phyloP scores from a whole-genome alignment of 2,797 vertebrate genomes.

The Centroberyx gerrardi region DNA sequence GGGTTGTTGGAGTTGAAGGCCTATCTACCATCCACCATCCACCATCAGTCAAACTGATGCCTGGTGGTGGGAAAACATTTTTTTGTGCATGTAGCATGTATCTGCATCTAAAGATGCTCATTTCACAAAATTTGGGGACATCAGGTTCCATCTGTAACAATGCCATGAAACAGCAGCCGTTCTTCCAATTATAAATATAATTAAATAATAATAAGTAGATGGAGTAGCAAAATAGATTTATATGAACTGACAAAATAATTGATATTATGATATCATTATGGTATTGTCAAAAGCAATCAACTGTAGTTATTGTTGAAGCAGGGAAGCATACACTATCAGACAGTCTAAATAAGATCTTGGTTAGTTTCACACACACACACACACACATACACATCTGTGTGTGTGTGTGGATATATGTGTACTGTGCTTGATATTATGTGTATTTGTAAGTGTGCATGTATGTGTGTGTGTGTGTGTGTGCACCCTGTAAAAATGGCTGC shows the following conservation, averaged over 20 bases:
- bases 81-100: slow-evolving; percentile 24
- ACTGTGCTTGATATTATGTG: slow-evolving; percentile 34
- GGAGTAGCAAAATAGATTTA: not conserved
- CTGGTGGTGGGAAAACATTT: not conserved
- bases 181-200: too few relatives aligned
- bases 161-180: not conserved
- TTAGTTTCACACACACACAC: not conserved
- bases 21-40: too few relatives aligned
- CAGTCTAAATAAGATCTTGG: slow-evolving; percentile 1
- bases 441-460: slow-evolving; percentile 3
- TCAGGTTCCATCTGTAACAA: slow-evolving; percentile 24
- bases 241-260: slow-evolving; percentile 23
- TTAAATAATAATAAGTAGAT: too few relatives aligned
- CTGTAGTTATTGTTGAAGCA: slow-evolving; percentile 10
- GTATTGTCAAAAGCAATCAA: slow-evolving; percentile 26
- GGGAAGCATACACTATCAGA: not conserved
- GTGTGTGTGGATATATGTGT: slow-evolving; percentile 7
- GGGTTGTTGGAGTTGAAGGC: too few relatives aligned
- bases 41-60: too few relatives aligned
- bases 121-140: slow-evolving; percentile 17
- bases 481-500: slow-evolving; percentile 71
- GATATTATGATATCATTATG: too few relatives aligned
- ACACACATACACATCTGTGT: not conserved
- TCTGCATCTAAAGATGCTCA: slow-evolving; percentile 15
- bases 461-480: slow-evolving; percentile 35